Evolutionary conservation across 2,888 invertebrate genomes (phyloP).

Genomic region (Ecliptopera silaceata): DNA sequence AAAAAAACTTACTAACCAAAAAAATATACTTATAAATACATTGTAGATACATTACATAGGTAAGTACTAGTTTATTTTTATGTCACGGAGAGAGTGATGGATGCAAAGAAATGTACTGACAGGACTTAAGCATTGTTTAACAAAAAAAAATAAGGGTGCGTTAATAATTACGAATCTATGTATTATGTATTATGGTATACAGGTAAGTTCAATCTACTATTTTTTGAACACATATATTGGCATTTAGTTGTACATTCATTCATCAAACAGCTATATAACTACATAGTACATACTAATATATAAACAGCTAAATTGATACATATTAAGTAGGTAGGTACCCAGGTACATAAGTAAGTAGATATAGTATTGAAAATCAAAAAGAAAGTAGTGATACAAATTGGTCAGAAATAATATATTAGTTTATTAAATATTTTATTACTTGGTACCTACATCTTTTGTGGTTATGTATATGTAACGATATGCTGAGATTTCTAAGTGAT

Average conservation of each 20-base stretch:
- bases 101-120: too few species aligned
- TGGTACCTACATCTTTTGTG: background rate
- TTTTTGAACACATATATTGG: conserved; percentile 72
- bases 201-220: conserved; percentile 34
- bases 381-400: background rate
- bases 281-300: background rate
- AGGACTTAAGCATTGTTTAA: too few species aligned
- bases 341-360: background rate
- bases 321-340: background rate
- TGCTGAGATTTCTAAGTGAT: conserved; percentile 22
- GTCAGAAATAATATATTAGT: conserved; percentile 1
- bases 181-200: too few species aligned
- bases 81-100: too few species aligned
- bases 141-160: too few species aligned
- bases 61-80: too few species aligned
- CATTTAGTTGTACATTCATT: conserved; percentile 50
- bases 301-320: background rate
- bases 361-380: background rate
- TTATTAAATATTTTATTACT: background rate
- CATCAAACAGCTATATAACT: conserved; percentile 12
- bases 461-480: conserved; percentile 12
- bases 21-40: too few species aligned
- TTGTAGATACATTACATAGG: too few species aligned
- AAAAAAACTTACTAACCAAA: too few species aligned
- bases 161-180: too few species aligned